Conservation (phyloP, 1,140 invertebrate species). For the Pseudomyrmex sp. region DNA sequence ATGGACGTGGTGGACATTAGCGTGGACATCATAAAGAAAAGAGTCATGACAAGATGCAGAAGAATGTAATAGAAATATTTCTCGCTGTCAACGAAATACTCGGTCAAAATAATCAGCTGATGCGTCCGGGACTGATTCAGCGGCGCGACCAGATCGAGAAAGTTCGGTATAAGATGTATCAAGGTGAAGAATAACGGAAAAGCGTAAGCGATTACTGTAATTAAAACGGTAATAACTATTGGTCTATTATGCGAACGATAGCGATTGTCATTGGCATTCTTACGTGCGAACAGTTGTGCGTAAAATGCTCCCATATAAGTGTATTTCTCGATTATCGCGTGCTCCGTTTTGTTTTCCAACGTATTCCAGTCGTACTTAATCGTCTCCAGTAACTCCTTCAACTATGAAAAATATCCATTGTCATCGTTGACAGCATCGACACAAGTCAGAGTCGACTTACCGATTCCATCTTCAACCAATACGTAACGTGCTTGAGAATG, state of each 20-base stretch:
- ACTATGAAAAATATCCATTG: constrained; percentile 19
- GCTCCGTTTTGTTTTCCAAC: constrained; percentile 15
- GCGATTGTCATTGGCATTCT: neutral
- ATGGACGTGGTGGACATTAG: constrained; percentile 45
- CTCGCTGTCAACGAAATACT: constrained; percentile 61
- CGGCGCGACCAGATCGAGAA: constrained; percentile 51
- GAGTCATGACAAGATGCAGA: neutral
- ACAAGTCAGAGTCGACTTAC: constrained; percentile 7
- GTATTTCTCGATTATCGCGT: constrained; percentile 46
- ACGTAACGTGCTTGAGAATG: constrained; percentile 8
- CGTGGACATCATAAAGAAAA: neutral
- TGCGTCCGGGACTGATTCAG: constrained; percentile 55
- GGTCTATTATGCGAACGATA: too few species aligned
- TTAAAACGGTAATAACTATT: neutral
- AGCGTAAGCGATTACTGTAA: constrained; percentile 23
- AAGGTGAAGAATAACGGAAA: neutral
- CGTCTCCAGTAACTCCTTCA: constrained; percentile 20
- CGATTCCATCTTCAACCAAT: constrained; percentile 12
- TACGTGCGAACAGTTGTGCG: constrained; percentile 42
- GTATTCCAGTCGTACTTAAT: constrained; percentile 45
- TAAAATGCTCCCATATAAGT: constrained; percentile 15
- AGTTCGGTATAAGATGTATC: constrained; percentile 30
- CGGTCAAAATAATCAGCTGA: neutral
- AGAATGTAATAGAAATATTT: constrained; percentile 59
- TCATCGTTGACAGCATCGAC: neutral